A percentile compares a stretch with the other conserved stretches of the same genome.
phyloP scores from a whole-genome alignment of 2,113 vertebrate species.

The Grallaria varia region DNA sequence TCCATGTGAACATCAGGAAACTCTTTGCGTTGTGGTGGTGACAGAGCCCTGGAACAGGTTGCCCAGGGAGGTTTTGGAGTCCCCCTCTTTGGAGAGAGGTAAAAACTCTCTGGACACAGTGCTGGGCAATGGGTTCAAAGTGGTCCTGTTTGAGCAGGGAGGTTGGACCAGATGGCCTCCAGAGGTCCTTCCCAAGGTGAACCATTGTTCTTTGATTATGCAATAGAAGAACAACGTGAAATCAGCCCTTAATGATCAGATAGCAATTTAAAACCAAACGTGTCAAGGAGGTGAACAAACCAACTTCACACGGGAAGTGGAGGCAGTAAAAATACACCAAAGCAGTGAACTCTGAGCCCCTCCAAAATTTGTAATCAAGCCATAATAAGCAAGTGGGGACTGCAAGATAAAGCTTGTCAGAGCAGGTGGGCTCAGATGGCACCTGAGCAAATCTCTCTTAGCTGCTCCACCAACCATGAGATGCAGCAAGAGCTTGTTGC shows the following conservation, averaged over 20 bases:
- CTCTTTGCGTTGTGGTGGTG: background rate
- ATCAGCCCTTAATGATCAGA: background rate
- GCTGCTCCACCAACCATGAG: background rate
- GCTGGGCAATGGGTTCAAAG: background rate
- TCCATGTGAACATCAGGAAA: background rate
- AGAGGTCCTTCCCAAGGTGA: background rate
- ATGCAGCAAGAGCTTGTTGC: background rate
- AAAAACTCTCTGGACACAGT: background rate
- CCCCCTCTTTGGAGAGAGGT: background rate
- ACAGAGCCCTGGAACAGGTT: background rate
- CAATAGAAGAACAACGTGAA: background rate
- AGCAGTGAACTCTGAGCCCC: background rate
- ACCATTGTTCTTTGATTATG: background rate
- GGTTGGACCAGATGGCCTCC: background rate
- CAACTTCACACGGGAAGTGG: background rate
- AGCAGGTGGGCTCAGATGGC: background rate
- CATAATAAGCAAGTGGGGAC: background rate
- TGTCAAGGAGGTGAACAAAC: background rate
- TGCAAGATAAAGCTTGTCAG: background rate
- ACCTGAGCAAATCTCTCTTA: fast-evolving
- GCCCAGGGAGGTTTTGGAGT: background rate
- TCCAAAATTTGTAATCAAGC: background rate
- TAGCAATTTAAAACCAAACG: background rate
- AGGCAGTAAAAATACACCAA: background rate
- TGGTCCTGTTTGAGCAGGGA: background rate